Percentiles rank a stretch among this genome's conserved stretches.
These are phyloP conservation scores for Alligator sinensis DNA, from an alignment of 2,113 vertebrate species.

Conservation along the genomic window DNA sequence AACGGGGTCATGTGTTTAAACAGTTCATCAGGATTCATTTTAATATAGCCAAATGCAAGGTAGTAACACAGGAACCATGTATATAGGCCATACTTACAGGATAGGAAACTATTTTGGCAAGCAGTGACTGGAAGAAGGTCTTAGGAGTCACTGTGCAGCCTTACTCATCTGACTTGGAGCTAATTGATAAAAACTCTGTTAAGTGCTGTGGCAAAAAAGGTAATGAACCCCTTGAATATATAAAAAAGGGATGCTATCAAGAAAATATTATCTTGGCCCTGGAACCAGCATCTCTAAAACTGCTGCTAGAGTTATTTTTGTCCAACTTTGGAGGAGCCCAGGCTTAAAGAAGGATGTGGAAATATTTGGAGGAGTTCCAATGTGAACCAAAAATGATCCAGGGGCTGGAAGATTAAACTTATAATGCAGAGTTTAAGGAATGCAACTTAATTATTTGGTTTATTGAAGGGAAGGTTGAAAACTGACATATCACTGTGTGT, in stretches of 20 bases:
- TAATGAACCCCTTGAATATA: not conserved
- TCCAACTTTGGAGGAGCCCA: not conserved
- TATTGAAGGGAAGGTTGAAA: not conserved
- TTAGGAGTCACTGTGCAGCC: not conserved
- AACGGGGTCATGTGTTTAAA: not conserved
- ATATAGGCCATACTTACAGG: accelerated
- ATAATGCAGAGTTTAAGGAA: not conserved
- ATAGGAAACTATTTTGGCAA: not conserved
- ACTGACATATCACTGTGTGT: not conserved
- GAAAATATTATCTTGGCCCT: not conserved
- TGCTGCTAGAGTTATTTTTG: not conserved
- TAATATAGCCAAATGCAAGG: not conserved
- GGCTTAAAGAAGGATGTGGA: not conserved
- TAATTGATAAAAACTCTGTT: not conserved
- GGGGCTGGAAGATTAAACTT: not conserved
- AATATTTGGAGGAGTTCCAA: not conserved
- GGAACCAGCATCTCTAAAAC: not conserved
- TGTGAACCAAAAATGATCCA: not conserved
- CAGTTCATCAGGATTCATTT: not conserved
- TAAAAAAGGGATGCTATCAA: not conserved
- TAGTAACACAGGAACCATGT: not conserved
- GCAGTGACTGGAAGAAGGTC: not conserved
- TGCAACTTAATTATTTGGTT: not conserved
- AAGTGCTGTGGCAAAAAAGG: not conserved
- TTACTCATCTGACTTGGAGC: not conserved